Evolutionary conservation across 2,797 vertebrate species (phyloP).

Genomic region (Euthynnus affinis): DNA sequence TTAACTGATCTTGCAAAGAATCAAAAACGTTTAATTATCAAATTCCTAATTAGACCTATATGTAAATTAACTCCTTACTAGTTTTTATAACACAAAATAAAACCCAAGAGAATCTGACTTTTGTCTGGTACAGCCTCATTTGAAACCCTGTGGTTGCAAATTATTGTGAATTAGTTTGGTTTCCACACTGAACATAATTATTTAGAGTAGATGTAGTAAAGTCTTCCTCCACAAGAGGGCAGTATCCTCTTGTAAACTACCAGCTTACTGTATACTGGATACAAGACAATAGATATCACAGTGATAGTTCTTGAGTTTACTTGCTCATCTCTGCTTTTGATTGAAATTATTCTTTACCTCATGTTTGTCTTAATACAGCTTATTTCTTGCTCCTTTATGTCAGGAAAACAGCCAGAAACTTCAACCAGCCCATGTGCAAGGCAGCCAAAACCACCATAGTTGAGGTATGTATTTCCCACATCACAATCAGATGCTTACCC

Average conservation of each 20-base stretch:
- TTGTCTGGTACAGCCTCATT: too few species aligned
- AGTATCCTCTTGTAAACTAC: conserved; percentile 56
- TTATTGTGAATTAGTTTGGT: too few species aligned
- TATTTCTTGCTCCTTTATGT: conserved; percentile 17
- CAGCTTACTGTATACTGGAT: not conserved
- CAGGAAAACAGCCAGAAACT: conserved; percentile 97
- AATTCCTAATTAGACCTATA: not conserved
- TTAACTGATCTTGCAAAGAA: not conserved
- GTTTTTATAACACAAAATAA: not conserved
- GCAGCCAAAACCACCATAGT: conserved; percentile 94
- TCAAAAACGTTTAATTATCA: not conserved
- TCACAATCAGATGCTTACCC: not conserved
- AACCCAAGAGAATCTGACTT: too few species aligned
- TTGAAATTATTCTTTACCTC: not conserved
- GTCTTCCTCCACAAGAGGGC: conserved; percentile 80
- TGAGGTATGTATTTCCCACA: conserved; percentile 87
- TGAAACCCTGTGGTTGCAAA: too few species aligned
- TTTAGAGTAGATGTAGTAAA: conserved; percentile 41
- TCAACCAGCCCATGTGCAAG: conserved; percentile 99
- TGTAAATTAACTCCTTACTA: not conserved
- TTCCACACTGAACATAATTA: too few species aligned
- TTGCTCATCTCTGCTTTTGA: conserved; percentile 5
- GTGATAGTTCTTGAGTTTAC: not conserved
- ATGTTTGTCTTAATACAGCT: not conserved
- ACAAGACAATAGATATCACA: not conserved